phyloP scores from a whole-genome alignment of 2,888 invertebrate species.

The Daptonema setosum region DNA sequence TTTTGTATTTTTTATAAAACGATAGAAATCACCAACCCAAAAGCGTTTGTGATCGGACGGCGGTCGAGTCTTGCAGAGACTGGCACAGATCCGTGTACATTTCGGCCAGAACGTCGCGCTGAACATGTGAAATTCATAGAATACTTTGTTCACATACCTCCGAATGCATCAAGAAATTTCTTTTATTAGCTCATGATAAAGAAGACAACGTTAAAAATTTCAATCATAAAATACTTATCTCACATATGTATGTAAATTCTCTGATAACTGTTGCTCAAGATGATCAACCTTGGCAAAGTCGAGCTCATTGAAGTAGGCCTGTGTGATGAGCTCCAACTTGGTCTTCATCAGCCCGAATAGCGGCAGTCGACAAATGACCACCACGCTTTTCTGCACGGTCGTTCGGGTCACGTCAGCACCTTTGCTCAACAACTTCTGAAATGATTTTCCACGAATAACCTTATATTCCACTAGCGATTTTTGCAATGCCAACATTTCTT shows the following conservation, averaged over 20 bases:
- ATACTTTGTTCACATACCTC: neutral
- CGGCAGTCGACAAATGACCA: slow-evolving; percentile 55
- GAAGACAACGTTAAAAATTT: neutral
- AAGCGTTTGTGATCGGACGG: slow-evolving; percentile 40
- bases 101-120: slow-evolving; percentile 46
- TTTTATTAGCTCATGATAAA: neutral
- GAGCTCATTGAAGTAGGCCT: slow-evolving; percentile 75
- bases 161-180: neutral
- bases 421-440: slow-evolving; percentile 64
- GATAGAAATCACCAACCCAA: slow-evolving; percentile 36
- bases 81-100: slow-evolving; percentile 74
- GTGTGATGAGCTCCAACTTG: slow-evolving; percentile 80
- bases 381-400: slow-evolving; percentile 92
- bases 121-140: neutral
- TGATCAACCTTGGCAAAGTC: slow-evolving; percentile 31
- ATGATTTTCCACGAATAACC: too few species aligned
- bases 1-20: neutral
- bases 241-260: neutral
- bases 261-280: neutral
- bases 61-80: slow-evolving; percentile 41
- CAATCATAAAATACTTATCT: neutral
- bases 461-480: too few species aligned
- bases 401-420: slow-evolving; percentile 87
- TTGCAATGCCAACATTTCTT: too few species aligned
- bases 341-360: slow-evolving; percentile 73